A percentile compares a stretch with the other conserved stretches of the same genome.
These are phyloP conservation scores for Actias luna DNA, from an alignment of 2,888 invertebrate genomes.

Conservation along the genomic window DNA sequence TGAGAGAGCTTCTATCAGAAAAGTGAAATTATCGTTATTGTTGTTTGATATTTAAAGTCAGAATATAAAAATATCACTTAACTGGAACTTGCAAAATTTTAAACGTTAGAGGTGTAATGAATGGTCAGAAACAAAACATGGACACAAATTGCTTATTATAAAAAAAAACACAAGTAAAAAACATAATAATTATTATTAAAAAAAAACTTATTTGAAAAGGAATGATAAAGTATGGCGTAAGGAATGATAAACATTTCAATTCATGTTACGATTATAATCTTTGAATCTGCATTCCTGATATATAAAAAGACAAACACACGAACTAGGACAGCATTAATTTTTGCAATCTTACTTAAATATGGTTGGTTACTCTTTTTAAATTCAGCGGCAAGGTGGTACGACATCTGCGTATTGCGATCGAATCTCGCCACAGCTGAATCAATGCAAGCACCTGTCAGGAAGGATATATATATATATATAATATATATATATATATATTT, in stretches of 20 bases:
- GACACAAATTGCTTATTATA: no score
- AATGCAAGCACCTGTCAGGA: conserved; percentile 62
- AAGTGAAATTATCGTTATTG: conserved; percentile 32
- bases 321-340: not conserved
- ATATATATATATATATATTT: conserved; percentile 19
- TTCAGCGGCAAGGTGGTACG: conserved; percentile 60
- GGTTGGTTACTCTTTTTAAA: conserved; percentile 39
- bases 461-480: conserved; percentile 18
- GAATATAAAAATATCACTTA: not conserved
- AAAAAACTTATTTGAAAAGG: not conserved
- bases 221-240: not conserved
- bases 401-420: conserved; percentile 60
- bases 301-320: not conserved
- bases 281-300: no score
- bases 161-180: no score
- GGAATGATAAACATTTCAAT: no score
- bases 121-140: not conserved
- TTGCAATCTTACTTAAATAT: conserved; percentile 26
- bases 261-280: no score
- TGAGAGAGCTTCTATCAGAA: conserved; percentile 34
- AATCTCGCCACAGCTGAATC: conserved; percentile 61
- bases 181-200: no score
- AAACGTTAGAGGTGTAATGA: not conserved
- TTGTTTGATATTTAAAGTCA: not conserved
- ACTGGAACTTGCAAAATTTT: not conserved